phyloP scores from a whole-genome alignment of 2,797 vertebrate genomes.

The Gadopsis bispinosus region DNA sequence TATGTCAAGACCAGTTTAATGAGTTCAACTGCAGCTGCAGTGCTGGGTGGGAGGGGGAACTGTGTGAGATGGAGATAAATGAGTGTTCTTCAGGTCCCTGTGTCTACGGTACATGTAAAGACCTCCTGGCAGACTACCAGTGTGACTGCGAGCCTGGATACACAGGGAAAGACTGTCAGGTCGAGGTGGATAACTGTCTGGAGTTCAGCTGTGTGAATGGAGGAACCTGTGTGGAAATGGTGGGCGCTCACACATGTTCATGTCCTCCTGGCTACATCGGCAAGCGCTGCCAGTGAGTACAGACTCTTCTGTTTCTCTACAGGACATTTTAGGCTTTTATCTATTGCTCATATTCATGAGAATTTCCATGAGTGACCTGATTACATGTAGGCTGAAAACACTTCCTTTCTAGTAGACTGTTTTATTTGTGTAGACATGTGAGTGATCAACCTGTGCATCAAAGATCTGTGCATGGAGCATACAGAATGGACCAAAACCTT shows the following conservation, averaged over 20 bases:
- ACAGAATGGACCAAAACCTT: background rate
- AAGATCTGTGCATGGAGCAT: background rate
- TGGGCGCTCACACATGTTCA: slow-evolving; percentile 84
- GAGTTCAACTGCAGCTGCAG: slow-evolving; percentile 88
- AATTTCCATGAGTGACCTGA: background rate
- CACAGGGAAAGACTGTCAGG: slow-evolving; percentile 86
- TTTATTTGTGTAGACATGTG: background rate
- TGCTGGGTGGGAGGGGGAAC: slow-evolving; percentile 87
- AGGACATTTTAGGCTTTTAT: background rate
- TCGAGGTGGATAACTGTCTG: slow-evolving; percentile 88
- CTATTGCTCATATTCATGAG: background rate
- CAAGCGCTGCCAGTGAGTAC: slow-evolving; percentile 90
- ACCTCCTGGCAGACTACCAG: slow-evolving; percentile 86
- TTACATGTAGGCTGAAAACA: background rate
- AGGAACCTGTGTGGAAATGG: slow-evolving; percentile 82
- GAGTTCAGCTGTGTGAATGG: slow-evolving; percentile 87
- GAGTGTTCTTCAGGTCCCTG: slow-evolving; percentile 90
- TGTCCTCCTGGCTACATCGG: slow-evolving; percentile 85
- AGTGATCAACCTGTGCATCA: background rate
- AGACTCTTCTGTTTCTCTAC: background rate
- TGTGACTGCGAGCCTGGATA: slow-evolving; percentile 92
- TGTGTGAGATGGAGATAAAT: slow-evolving; percentile 85
- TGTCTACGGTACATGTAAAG: slow-evolving; percentile 85
- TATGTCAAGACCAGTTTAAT: slow-evolving; percentile 91
- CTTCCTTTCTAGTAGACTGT: background rate